These are phyloP conservation scores for Euura saliciscinereae DNA, from an alignment of 1,140 invertebrate species.

Conservation along the genomic window DNA sequence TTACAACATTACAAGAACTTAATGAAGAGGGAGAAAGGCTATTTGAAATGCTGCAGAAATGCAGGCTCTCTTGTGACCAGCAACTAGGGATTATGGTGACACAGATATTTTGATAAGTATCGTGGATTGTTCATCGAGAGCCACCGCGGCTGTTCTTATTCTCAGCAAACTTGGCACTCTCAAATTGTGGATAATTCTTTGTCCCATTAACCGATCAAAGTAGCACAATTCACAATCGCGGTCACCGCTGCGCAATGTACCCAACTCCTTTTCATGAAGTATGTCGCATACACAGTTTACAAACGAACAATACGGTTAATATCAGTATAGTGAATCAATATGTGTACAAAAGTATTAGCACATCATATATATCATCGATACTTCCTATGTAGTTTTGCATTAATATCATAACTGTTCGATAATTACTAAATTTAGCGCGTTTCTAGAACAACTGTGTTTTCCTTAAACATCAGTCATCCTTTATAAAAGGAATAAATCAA, in stretches of 20 bases:
- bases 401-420: conserved; percentile 38
- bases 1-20: conserved; percentile 52
- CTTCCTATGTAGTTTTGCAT: conserved; percentile 42
- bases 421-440: conserved; percentile 46
- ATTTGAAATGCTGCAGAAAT: conserved; percentile 46
- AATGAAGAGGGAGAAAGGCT: conserved; percentile 49
- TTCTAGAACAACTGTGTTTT: conserved; percentile 41
- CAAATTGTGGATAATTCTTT: conserved; percentile 20
- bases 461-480: conserved; percentile 51
- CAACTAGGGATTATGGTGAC: conserved; percentile 39
- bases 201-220: conserved; percentile 36
- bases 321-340: conserved; percentile 36
- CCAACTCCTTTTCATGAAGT: conserved; percentile 40
- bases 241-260: conserved; percentile 38
- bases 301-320: conserved; percentile 44
- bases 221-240: conserved; percentile 39
- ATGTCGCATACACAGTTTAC: conserved; percentile 40
- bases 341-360: conserved; percentile 48
- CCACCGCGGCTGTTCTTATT: conserved; percentile 25
- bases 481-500: conserved; percentile 55
- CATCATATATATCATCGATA: conserved; percentile 42
- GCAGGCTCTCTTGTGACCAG: conserved; percentile 40
- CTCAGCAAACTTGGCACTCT: conserved; percentile 39
- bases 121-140: conserved; percentile 34
- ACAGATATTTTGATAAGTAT: conserved; percentile 33